A percentile compares a stretch with the other conserved stretches of the same genome.
phyloP scores from a whole-genome alignment of 2,797 vertebrate species.

The Chloroceryle inda region DNA sequence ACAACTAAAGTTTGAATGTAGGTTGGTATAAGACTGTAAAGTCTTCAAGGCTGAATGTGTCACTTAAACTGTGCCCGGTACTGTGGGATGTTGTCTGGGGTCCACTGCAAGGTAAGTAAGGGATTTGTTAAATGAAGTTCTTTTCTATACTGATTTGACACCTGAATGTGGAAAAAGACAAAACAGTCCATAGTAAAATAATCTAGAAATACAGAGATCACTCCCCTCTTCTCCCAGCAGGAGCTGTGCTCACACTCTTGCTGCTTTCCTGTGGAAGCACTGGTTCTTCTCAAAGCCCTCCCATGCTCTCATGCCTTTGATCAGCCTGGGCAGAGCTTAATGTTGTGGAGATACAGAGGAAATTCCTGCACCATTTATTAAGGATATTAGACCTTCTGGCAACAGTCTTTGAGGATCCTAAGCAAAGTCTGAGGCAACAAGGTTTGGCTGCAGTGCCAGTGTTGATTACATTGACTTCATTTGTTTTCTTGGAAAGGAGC shows the following conservation, averaged over 20 bases:
- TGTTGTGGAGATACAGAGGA: fast-evolving
- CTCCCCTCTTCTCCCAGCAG: neutral
- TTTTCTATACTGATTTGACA: neutral
- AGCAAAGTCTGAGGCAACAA: neutral
- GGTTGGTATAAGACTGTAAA: neutral
- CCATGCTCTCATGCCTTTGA: neutral
- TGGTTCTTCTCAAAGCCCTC: neutral
- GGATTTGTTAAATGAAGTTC: neutral
- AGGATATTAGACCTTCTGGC: neutral
- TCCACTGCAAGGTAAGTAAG: neutral
- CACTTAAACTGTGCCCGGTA: neutral
- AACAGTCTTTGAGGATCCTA: neutral
- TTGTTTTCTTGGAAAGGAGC: neutral
- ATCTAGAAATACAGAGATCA: neutral
- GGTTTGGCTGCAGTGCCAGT: neutral
- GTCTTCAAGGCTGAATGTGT: neutral
- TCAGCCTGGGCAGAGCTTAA: neutral
- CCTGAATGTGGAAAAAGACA: neutral
- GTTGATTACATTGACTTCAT: neutral
- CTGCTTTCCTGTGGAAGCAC: fast-evolving
- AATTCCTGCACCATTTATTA: neutral
- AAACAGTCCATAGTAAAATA: neutral
- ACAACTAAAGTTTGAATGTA: neutral
- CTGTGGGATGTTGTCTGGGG: neutral
- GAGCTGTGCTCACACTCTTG: fast-evolving